Evolutionary conservation across 2,113 vertebrate genomes (phyloP).

Genomic region (Leptocoma aspasia): DNA sequence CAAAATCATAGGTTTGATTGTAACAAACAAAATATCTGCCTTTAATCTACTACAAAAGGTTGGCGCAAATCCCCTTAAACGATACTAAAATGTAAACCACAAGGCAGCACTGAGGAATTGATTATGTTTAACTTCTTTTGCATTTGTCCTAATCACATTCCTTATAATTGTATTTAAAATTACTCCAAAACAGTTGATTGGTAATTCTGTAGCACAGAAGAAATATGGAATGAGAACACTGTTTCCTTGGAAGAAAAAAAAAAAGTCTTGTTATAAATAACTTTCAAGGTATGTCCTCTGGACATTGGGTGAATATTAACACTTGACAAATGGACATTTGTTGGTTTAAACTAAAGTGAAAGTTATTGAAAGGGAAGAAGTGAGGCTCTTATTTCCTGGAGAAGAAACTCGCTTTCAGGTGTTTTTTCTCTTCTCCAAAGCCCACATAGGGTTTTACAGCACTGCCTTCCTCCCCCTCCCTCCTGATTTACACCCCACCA

Average conservation of each 20-base stretch:
- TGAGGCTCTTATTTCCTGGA: background rate
- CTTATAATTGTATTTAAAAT: slow-evolving; percentile 69
- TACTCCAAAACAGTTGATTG: slow-evolving; percentile 52
- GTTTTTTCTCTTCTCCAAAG: background rate
- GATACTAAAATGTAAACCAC: slow-evolving; percentile 65
- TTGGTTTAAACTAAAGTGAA: slow-evolving; percentile 41
- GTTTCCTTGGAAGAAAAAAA: slow-evolving; percentile 10
- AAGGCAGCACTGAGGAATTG: background rate
- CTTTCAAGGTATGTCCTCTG: slow-evolving; percentile 69
- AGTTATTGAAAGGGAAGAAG: slow-evolving; percentile 29
- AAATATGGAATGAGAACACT: slow-evolving; percentile 56
- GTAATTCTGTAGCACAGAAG: slow-evolving; percentile 37
- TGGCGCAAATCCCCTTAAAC: slow-evolving; percentile 55
- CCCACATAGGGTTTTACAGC: background rate
- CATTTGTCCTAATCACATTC: slow-evolving; percentile 57
- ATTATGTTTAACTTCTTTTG: slow-evolving; percentile 64
- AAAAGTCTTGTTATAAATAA: slow-evolving; percentile 47
- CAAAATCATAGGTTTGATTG: slow-evolving; percentile 81
- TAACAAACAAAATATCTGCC: slow-evolving; percentile 84
- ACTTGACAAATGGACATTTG: slow-evolving; percentile 50
- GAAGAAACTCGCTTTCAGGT: background rate
- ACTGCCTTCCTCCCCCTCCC: background rate
- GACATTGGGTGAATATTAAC: slow-evolving; percentile 65
- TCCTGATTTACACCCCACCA: background rate
- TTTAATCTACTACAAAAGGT: slow-evolving; percentile 77